phyloP scores from a whole-genome alignment of 2,113 vertebrate genomes.

The Athene noctua region DNA sequence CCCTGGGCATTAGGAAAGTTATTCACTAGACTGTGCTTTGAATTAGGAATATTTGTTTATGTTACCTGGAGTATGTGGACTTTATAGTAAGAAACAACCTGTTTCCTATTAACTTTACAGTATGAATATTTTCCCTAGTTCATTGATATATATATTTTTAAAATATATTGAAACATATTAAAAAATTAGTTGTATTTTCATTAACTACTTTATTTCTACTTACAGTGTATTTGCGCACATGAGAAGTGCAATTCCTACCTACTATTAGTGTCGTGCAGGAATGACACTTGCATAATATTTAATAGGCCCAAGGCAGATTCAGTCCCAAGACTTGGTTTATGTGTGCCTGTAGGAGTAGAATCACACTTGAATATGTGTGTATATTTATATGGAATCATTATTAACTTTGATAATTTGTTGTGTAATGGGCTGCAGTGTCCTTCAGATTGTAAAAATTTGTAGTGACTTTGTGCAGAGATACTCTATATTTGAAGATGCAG shows the following conservation, averaged over 20 bases:
- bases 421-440: background rate
- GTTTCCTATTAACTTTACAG: background rate
- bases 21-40: background rate
- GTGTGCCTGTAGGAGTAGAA: background rate
- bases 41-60: conserved; percentile 12
- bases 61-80: background rate
- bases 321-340: background rate
- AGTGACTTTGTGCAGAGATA: background rate
- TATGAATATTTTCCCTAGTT: background rate
- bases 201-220: background rate
- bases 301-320: background rate
- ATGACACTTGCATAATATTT: background rate
- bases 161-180: background rate
- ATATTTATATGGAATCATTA: background rate
- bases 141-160: background rate
- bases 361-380: background rate
- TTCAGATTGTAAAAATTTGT: conserved; percentile 21
- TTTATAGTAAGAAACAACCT: background rate
- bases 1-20: background rate
- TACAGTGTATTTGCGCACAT: background rate
- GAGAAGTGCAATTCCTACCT: background rate
- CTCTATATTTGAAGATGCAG: background rate
- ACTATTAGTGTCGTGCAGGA: background rate
- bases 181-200: background rate
- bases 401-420: background rate